Conservation (phyloP, 2,797 vertebrate genomes). For the Macropus fuliginosus region DNA sequence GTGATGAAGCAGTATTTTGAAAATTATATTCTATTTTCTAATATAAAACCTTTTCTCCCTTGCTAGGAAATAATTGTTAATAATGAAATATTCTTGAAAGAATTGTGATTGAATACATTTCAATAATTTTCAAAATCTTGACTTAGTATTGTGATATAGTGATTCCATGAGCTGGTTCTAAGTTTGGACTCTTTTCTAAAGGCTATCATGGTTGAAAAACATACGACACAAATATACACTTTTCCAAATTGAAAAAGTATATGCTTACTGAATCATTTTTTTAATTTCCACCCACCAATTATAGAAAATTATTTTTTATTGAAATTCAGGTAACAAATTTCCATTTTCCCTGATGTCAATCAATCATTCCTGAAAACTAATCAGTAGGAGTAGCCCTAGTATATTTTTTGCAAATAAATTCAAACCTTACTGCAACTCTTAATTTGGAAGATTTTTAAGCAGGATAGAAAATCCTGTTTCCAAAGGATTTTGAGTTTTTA, state of each 20-base stretch:
- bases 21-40: neutral
- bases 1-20: neutral
- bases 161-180: neutral
- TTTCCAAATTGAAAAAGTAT: neutral
- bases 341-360: neutral
- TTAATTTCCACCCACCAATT: neutral
- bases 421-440: neutral
- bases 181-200: neutral
- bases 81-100: neutral
- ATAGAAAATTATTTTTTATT: neutral
- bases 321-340: neutral
- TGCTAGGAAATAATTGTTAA: neutral
- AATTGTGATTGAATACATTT: neutral
- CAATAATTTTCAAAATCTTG: neutral
- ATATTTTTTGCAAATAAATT: neutral
- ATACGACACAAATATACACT: neutral
- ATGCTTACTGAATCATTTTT: neutral
- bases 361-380: neutral
- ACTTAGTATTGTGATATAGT: neutral
- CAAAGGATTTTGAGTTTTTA: neutral
- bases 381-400: neutral
- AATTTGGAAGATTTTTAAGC: neutral
- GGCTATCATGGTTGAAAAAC: neutral
- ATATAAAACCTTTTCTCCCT: neutral
- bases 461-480: neutral